A percentile compares a stretch with the other conserved stretches of the same genome.
phyloP scores from a whole-genome alignment of 1,140 invertebrate species.

The Danaus plexippus region DNA sequence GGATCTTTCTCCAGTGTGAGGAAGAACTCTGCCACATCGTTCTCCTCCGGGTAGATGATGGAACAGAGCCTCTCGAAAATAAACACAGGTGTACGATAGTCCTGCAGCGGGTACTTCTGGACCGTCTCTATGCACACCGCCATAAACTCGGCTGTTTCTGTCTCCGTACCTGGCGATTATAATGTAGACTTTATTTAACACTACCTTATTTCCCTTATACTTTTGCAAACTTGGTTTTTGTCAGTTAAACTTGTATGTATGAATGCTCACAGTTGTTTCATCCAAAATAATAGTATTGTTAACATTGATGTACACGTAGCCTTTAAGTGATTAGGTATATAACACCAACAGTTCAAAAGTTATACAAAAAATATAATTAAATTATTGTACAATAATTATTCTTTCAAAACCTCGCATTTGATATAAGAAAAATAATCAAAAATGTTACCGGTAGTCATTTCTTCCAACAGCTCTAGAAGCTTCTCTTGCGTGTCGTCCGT shows the following conservation, averaged over 20 bases:
- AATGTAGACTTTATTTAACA: no score
- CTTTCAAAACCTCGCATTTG: no score
- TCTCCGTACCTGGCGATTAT: slow-evolving; percentile 83
- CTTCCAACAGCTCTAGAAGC: slow-evolving; percentile 92
- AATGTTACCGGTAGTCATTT: slow-evolving; percentile 89
- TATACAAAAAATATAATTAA: no score
- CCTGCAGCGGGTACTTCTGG: slow-evolving; percentile 91
- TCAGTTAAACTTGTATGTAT: no score
- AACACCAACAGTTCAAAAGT: no score
- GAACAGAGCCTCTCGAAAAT: slow-evolving; percentile 98
- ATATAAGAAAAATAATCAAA: not conserved
- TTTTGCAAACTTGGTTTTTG: no score
- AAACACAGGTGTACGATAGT: slow-evolving; percentile 96
- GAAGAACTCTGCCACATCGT: slow-evolving; percentile 97
- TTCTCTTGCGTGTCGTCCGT: slow-evolving; percentile 98
- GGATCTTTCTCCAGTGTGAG: slow-evolving; percentile 97
- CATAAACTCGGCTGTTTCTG: slow-evolving; percentile 98
- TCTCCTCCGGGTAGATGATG: slow-evolving; percentile 98
- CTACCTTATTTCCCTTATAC: no score
- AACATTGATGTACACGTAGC: no score
- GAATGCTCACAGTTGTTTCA: no score
- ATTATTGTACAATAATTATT: no score
- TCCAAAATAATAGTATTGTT: no score
- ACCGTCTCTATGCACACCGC: slow-evolving; percentile 96
- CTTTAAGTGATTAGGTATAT: no score